phyloP scores from a whole-genome alignment of 2,888 invertebrate species.

The Phyllotreta cruciferae region DNA sequence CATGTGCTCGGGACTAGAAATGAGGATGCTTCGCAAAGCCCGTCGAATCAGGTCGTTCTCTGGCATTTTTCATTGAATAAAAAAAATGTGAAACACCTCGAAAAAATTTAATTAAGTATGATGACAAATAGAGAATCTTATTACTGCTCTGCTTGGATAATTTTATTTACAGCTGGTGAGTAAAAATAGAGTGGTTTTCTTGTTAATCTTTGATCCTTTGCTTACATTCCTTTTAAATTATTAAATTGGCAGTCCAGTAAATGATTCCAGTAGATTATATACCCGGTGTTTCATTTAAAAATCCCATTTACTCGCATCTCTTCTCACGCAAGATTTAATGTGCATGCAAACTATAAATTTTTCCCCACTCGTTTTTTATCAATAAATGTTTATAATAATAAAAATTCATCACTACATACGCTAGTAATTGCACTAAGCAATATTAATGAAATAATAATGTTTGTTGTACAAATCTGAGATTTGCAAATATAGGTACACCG shows the following conservation, averaged over 20 bases:
- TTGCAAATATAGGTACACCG: no score
- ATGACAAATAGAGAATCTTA: not conserved
- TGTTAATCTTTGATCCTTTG: slow-evolving; percentile 8
- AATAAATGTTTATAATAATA: no score
- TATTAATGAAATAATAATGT: no score
- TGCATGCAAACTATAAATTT: no score
- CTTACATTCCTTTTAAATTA: slow-evolving; percentile 2
- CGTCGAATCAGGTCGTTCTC: not conserved
- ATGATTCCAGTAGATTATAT: slow-evolving; percentile 1
- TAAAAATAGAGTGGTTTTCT: slow-evolving; percentile 21
- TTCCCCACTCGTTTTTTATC: no score
- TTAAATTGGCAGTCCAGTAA: slow-evolving; percentile 1
- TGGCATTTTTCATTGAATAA: slow-evolving; percentile 7
- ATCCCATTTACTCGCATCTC: no score
- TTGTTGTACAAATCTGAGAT: no score
- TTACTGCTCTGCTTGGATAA: slow-evolving; percentile 46
- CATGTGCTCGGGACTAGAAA: not conserved
- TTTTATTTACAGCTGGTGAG: slow-evolving; percentile 49
- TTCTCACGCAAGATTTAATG: no score
- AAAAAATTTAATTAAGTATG: slow-evolving; percentile 10
- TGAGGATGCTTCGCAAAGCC: not conserved
- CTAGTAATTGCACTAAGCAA: no score
- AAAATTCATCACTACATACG: no score
- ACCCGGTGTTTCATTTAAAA: not conserved
- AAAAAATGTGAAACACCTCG: slow-evolving; percentile 21